Evolutionary conservation across 2,113 vertebrate species (phyloP), one percentile per base, ranked within the genome.

Genomic region (Axis porcinus): DNA sequence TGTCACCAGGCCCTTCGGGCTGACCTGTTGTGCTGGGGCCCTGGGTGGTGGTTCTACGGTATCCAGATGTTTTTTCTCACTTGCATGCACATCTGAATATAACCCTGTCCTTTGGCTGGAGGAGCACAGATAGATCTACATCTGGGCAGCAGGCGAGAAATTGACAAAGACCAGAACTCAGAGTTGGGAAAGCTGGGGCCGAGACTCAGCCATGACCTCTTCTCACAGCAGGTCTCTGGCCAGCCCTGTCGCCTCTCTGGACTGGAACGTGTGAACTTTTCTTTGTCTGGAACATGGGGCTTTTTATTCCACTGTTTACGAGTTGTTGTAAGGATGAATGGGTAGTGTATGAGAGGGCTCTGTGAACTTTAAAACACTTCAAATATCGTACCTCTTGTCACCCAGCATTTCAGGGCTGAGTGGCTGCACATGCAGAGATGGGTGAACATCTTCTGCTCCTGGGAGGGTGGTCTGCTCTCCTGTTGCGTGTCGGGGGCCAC

Each of bases 11-110:
- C 36, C 67, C 45, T 84, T 17, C 25, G 12, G 54, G 36, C 47
- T 88, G 43, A 28, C 87, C 47, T 76, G n/a, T 57, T 79, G 17
- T 2, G 2, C 67, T 2, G 36, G 55, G 54, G 62, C 30, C 55
- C 55, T 8, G 27, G 47, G 47, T 10, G 5, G 85, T 52, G 5
- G 81, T 52, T 50, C 83, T 36, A 2, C 70, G 64, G 4, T 8
- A 15, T 62, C 95, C 97, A 96, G 97, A 62, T 92, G 97, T 79
- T 95, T 94, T 58, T 92, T 12, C 64, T 97, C 94, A 43, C 27
- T 5, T 62, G 3, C 2, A 0, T 86, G 70, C 74, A 70, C 86
- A 70, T 91, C 94, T 95, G 96, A 94, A 84, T 19, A 9, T n/a
- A 40, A 30, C 27, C 62, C 0, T 0, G 47, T 86, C 14, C 92